Base-by-base conservation (phyloP, 2,888 invertebrate species). In the Iselma pallidipennis region DNA sequence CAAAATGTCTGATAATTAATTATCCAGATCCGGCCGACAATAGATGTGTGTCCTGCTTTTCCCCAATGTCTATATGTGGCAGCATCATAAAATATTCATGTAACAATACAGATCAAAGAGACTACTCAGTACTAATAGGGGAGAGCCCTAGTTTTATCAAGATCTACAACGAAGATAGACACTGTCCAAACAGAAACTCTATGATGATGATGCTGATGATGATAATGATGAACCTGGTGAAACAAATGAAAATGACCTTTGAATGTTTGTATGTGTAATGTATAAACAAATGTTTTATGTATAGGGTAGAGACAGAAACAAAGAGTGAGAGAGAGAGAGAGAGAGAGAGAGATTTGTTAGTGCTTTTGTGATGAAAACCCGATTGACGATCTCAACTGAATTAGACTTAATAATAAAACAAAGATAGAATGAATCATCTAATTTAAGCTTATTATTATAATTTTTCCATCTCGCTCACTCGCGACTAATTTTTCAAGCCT, bases 191-290 rank as follows among this genome's bases (percentile, higher is more conserved):
- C 55, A 61, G 29, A 29, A 1, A 29, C 2, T 12, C 29, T 12
- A 4, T 33, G 42, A n/a, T n/a, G n/a, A n/a, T n/a, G n/a, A n/a
- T n/a, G n/a, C n/a, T n/a, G 19, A 55, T 42, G 61, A 62, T 55
- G 62, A 65, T 61, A 55, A 65, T 59, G 63, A 42, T 59, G 59
- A 59, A 59, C 59, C 55, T 52, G 57, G 59, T 63, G 55, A 63
- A 63, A 63, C 63, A 63, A 63, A 63, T 57, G 63, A 57, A 63
- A 63, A 59, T 59, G 59, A 63, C 63, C 63, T 63, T 63, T 63
- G 59, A 59, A 55, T 63, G 59, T 55, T 45, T 45, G 25, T 50
- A 49, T 48, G 31, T 49, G 50, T 56, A 42, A 42, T 42, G 14
- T 37, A 37, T 37, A 37, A 37, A 37, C 37, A 37, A 37, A 37